phyloP scores from a whole-genome alignment of 1,140 invertebrate genomes.

The Zaprionus vittiger region DNA sequence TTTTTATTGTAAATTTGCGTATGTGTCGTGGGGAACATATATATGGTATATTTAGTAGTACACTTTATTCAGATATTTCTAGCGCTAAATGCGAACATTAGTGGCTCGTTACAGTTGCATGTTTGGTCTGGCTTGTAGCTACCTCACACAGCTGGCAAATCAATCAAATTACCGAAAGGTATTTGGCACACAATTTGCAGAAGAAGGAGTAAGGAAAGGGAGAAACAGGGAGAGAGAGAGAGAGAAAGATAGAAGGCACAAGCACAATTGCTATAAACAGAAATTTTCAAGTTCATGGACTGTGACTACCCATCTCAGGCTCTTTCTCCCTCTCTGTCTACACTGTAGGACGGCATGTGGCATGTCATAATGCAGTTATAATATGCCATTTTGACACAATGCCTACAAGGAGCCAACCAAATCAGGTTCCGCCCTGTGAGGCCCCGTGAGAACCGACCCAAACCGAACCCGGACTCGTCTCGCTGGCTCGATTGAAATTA shows the following conservation, averaged over 20 bases:
- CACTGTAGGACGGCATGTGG: conserved; percentile 46
- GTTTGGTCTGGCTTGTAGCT: conserved; percentile 36
- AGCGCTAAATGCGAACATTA: conserved; percentile 75
- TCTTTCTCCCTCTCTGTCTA: background rate
- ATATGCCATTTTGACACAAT: conserved; percentile 58
- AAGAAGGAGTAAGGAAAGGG: conserved; percentile 2
- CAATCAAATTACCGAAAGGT: conserved; percentile 75
- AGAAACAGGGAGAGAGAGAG: conserved; percentile 4
- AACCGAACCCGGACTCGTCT: background rate
- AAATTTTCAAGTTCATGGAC: conserved; percentile 70
- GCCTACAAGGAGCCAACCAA: conserved; percentile 12
- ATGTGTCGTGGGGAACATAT: background rate
- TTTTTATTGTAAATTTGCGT: background rate
- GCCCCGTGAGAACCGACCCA: background rate
- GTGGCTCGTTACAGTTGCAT: conserved; percentile 80
- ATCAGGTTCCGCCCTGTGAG: background rate
- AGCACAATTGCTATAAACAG: conserved; percentile 41
- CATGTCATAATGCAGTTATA: conserved; percentile 83
- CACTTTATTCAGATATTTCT: conserved; percentile 38
- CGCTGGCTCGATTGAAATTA: conserved; percentile 73
- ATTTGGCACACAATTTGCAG: conserved; percentile 48
- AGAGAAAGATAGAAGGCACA: conserved; percentile 31
- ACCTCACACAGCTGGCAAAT: conserved; percentile 63
- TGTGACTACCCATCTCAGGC: conserved; percentile 21
- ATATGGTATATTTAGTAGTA: conserved; percentile 5